Evolutionary conservation across 2,888 invertebrate species (phyloP).

Genomic region (Sesamia inferens): DNA sequence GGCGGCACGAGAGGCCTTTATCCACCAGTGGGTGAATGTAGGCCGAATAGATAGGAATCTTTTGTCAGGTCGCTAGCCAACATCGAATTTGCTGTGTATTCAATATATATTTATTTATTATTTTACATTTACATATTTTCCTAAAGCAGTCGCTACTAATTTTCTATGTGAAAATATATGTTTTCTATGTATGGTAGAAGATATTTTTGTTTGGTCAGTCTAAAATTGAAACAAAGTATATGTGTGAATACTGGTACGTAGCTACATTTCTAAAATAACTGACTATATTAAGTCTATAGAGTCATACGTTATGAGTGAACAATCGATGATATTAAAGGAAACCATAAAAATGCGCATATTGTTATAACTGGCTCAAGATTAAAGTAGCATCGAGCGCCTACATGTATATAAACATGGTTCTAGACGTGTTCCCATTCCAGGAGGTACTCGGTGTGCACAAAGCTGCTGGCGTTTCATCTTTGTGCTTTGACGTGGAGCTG

Average conservation of each 20-base stretch:
- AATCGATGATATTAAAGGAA: conserved; percentile 18
- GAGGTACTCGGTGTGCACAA: conserved; percentile 54
- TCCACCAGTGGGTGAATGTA: conserved; percentile 39
- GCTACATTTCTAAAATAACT: neutral
- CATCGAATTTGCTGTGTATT: conserved; percentile 40
- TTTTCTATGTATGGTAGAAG: neutral
- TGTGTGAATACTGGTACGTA: neutral
- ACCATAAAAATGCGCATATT: conserved; percentile 38
- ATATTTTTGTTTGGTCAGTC: neutral
- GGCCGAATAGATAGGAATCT: conserved; percentile 54
- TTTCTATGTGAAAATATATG: conserved; percentile 5
- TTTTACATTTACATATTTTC: conserved; percentile 12
- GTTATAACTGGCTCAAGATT: conserved; percentile 28
- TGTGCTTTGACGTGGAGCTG: conserved; percentile 64
- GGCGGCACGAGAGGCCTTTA: conserved; percentile 50
- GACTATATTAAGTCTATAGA: neutral
- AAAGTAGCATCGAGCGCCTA: conserved; percentile 38
- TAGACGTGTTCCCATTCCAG: conserved; percentile 59
- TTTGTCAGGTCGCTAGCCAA: conserved; percentile 42
- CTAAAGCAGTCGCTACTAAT: neutral
- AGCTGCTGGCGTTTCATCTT: conserved; percentile 66
- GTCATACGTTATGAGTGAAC: neutral
- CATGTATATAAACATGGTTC: conserved; percentile 45
- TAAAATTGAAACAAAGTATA: neutral
- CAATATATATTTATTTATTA: too few species aligned